A percentile compares a stretch with the other conserved stretches of the same genome.
These are phyloP conservation scores for Drosophila pseudotalamancana DNA, from an alignment of 2,888 invertebrate species.

Conservation along the genomic window DNA sequence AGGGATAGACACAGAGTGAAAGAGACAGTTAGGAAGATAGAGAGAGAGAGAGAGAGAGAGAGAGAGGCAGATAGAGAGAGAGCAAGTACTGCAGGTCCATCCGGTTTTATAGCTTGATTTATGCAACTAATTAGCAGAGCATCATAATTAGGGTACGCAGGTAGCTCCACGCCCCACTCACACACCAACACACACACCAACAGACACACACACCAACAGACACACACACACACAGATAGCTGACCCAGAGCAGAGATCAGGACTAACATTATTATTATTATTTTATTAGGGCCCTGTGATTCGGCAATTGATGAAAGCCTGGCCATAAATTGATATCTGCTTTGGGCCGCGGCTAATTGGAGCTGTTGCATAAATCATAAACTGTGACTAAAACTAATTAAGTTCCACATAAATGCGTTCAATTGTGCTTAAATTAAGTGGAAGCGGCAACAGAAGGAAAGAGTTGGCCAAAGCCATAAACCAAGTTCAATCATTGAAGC, in stretches of 20 bases:
- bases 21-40: slow-evolving; percentile 8
- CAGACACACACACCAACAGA: not conserved
- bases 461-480: not conserved
- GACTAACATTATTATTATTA: slow-evolving; percentile 29
- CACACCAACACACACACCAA: not conserved
- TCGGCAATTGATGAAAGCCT: not conserved
- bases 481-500: slow-evolving; percentile 12
- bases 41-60: not conserved
- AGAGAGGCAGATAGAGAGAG: not conserved
- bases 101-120: slow-evolving; percentile 72
- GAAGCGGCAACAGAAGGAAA: not conserved
- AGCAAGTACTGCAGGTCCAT: slow-evolving; percentile 17
- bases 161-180: not conserved
- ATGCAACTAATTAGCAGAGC: slow-evolving; percentile 73
- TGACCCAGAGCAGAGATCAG: not conserved
- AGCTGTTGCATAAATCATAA: slow-evolving; percentile 69
- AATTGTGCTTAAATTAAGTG: slow-evolving; percentile 44
- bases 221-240: not conserved
- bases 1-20: not conserved
- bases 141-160: slow-evolving; percentile 41
- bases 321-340: slow-evolving; percentile 5
- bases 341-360: slow-evolving; percentile 39
- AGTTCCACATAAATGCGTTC: slow-evolving; percentile 31
- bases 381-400: slow-evolving; percentile 24
- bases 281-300: slow-evolving; percentile 34